phyloP scores from a whole-genome alignment of 2,888 invertebrate species.

The Drosophila sordidapex region DNA sequence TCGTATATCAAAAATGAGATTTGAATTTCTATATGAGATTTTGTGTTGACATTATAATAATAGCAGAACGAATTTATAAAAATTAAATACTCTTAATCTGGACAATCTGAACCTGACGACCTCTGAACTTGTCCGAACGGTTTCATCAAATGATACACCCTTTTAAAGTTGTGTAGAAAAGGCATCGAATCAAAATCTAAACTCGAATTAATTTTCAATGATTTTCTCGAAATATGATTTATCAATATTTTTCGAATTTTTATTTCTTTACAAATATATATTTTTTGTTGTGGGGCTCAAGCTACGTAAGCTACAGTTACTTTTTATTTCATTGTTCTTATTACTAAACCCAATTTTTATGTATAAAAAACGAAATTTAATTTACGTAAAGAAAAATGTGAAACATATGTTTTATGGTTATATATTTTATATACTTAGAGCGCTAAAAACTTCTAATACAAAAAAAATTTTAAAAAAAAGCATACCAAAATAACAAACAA shows the following conservation, averaged over 20 bases:
- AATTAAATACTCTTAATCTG: constrained; percentile 15
- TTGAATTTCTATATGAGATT: constrained; percentile 1
- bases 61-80: not conserved
- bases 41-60: not conserved
- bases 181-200: constrained; percentile 9
- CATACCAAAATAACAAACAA: constrained; percentile 66
- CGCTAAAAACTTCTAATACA: constrained; percentile 52
- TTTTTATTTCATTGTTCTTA: constrained; percentile 48
- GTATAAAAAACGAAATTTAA: constrained; percentile 63
- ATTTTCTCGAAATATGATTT: constrained; percentile 15
- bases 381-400: constrained; percentile 70
- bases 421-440: constrained; percentile 57
- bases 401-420: constrained; percentile 69
- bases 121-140: constrained; percentile 8
- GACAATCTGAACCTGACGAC: not conserved
- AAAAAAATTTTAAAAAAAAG: constrained; percentile 51
- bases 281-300: constrained; percentile 71
- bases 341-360: constrained; percentile 71
- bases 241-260: constrained; percentile 24
- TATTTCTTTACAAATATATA: constrained; percentile 27
- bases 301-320: constrained; percentile 72
- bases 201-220: constrained; percentile 35
- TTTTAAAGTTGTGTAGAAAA: constrained; percentile 6
- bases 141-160: constrained; percentile 19
- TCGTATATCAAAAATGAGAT: not conserved